Evolutionary conservation across 2,797 vertebrate genomes (phyloP), one percentile per base, ranked within the genome.

Genomic region (Eulemur rubriventer): DNA sequence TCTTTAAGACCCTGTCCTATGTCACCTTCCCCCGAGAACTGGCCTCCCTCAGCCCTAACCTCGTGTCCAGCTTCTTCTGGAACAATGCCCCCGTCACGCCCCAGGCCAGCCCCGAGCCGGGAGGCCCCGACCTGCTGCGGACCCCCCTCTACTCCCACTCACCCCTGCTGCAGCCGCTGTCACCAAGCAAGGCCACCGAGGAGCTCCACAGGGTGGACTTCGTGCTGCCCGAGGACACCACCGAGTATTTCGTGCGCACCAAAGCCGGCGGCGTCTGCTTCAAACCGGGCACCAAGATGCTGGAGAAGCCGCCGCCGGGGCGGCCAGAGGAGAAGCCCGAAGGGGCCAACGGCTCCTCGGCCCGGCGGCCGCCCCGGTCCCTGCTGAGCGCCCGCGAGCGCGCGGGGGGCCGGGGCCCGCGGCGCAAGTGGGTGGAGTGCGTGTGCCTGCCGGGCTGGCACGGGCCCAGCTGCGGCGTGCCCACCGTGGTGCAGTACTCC

Each of bases 31-130:
- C 99, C 97, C 98, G 99, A 2, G 99, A 99, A 98, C 98, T 99
- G 97, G 99, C 99, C 33, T 99, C 99, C 1, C 99, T 99, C 33
- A 99, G 99, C 97, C 99, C 99, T 96, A 99, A 99, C 98, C 99
- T 99, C 1, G 99, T 99, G 97, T 99, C 99, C 98, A 99, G 99
- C 98, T 99, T 99, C 98, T 99, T 99, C 98, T 99, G 99, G 99
- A 99, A 99, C 98, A 99, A 99, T 89, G 98, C 96, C 30, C 98
- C 98, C 0, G 92, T 99, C 96, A 99, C 99, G 0, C 99, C 99
- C 1, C 98, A 99, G 96, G 99, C 99, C 96, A 99, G 99, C 80
- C 99, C 99, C 18, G 99, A 99, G 91, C 99, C 99, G 0, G 99
- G 99, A 52, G 99, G 98, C 4, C 98, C 99, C 0, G 99, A 99